Percentiles rank a stretch among this genome's conserved stretches.
Evolutionary conservation across 92 coral and sea anemone genomes (phyloP).

Genomic region (Nematostella vectensis): DNA sequence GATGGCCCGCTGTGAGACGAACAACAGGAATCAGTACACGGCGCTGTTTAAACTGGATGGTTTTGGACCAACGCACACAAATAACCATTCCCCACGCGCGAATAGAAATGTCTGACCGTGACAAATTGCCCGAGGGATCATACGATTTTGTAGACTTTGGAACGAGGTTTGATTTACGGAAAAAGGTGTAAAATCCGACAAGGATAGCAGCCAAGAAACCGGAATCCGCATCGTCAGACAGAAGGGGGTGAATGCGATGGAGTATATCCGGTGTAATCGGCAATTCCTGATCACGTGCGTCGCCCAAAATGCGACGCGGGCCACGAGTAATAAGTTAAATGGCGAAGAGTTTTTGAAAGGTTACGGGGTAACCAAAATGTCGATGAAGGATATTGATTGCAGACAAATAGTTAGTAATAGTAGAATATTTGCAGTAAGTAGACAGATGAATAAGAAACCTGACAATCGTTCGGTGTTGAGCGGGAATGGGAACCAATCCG

Average conservation of each 20-base stretch:
- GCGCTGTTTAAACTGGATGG: conserved; percentile 14
- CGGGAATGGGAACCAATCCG: conserved; percentile 7
- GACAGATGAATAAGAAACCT: conserved; percentile 17
- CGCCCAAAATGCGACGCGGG: conserved; percentile 9
- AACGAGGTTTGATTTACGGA: conserved; percentile 5
- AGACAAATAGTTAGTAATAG: conserved; percentile 7
- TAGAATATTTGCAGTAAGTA: conserved; percentile 9
- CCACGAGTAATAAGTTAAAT: conserved; percentile 7
- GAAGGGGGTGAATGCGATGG: not conserved
- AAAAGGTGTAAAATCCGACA: not conserved
- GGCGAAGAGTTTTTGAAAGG: conserved; percentile 6
- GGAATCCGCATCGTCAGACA: not conserved
- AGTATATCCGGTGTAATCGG: conserved; percentile 13
- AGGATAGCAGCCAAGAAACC: conserved; percentile 9
- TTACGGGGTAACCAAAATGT: conserved; percentile 8
- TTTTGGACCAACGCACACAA: conserved; percentile 10
- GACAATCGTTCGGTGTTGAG: conserved; percentile 2
- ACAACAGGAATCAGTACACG: conserved; percentile 1
- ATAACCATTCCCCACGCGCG: conserved; percentile 13
- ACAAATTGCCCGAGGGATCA: not conserved
- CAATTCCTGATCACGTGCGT: conserved; percentile 7
- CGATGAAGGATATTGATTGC: conserved; percentile 17
- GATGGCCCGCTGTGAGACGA: conserved; percentile 5
- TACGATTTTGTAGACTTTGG: not conserved
- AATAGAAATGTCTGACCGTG: not conserved